Evolutionary conservation across 1,140 invertebrate genomes (phyloP).

Genomic region (Bombus waltoni): DNA sequence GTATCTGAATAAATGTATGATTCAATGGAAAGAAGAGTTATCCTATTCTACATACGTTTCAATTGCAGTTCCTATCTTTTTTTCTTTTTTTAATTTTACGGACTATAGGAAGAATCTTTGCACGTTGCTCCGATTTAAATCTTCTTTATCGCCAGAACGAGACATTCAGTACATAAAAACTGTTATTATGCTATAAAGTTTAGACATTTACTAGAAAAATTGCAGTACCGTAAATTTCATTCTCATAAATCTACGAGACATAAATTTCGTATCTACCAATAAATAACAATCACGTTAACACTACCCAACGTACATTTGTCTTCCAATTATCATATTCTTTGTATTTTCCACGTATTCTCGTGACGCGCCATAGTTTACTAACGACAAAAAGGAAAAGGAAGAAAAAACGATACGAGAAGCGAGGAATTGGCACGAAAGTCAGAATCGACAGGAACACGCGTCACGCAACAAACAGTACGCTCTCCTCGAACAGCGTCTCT

Average conservation of each 20-base stretch:
- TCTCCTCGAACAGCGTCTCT: constrained; percentile 19
- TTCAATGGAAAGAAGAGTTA: too few species aligned
- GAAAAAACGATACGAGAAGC: not conserved
- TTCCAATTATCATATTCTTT: not conserved
- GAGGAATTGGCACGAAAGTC: not conserved
- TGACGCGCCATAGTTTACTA: not conserved
- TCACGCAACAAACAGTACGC: constrained; percentile 26
- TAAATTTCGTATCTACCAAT: not conserved
- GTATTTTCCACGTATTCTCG: not conserved
- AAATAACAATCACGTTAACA: too few species aligned
- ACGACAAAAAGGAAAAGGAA: not conserved
- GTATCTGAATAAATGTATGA: too few species aligned
- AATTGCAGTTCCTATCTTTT: too few species aligned
- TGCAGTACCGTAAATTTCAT: too few species aligned
- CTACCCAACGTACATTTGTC: not conserved
- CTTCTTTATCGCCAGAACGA: too few species aligned
- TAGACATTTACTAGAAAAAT: not conserved
- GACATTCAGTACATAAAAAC: not conserved
- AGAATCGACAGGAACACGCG: not conserved
- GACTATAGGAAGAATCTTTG: not conserved
- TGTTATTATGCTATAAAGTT: not conserved
- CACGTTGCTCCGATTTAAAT: not conserved
- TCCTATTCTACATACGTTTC: too few species aligned
- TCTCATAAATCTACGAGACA: not conserved
- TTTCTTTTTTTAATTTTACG: too few species aligned